phyloP scores from a whole-genome alignment of 2,888 invertebrate genomes.

The Bombyx huttoni region DNA sequence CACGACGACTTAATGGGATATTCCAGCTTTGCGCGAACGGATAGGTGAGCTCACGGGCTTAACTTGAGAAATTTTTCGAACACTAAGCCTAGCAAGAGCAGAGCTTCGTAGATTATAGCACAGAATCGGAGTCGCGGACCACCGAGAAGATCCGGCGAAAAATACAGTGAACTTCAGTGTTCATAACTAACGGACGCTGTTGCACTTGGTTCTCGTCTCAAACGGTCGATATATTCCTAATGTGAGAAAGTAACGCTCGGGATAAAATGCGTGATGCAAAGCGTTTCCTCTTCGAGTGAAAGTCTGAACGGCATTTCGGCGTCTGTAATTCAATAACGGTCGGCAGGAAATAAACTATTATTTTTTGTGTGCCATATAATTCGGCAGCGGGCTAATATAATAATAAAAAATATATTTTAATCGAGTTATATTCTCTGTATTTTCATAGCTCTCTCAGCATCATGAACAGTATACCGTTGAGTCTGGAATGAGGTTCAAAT shows the following conservation, averaged over 20 bases:
- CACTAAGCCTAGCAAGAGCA: too few species aligned
- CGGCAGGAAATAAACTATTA: slow-evolving; percentile 20
- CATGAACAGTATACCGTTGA: slow-evolving; percentile 28
- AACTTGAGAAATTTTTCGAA: too few species aligned
- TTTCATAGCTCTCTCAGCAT: neutral
- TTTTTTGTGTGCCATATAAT: slow-evolving; percentile 1
- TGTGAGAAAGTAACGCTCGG: slow-evolving; percentile 48
- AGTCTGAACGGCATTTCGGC: slow-evolving; percentile 25
- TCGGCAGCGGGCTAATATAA: neutral
- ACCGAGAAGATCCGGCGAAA: slow-evolving; percentile 20
- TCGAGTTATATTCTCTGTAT: neutral
- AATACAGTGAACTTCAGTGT: slow-evolving; percentile 8
- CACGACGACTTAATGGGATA: too few species aligned
- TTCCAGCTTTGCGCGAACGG: too few species aligned
- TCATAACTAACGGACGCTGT: slow-evolving; percentile 36
- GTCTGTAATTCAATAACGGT: slow-evolving; percentile 17
- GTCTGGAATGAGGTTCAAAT: slow-evolving; percentile 32
- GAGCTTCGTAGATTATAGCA: too few species aligned
- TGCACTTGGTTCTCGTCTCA: slow-evolving; percentile 31
- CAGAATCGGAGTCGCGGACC: too few species aligned
- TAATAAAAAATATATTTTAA: neutral
- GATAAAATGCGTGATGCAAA: slow-evolving; percentile 38
- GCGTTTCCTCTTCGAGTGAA: slow-evolving; percentile 46
- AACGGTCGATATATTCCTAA: slow-evolving; percentile 54
- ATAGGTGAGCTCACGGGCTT: too few species aligned